Evolutionary conservation across 2,113 vertebrate genomes (phyloP), one percentile per base, ranked within the genome.

Genomic region (Nansenia antarctica): DNA sequence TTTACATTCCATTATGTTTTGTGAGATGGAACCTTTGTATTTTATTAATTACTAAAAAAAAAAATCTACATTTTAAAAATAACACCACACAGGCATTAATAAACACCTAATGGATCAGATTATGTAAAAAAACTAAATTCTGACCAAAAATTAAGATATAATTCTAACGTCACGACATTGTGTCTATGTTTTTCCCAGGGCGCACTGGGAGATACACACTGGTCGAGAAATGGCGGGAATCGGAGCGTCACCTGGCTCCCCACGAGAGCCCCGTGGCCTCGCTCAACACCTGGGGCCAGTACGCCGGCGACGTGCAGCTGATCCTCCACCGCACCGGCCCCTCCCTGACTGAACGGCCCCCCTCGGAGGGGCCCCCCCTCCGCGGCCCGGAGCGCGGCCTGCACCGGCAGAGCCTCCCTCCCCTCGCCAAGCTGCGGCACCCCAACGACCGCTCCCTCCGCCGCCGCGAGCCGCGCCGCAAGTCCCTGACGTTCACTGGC

Each of bases 281-380:
- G 20, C 86, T 99, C 39, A 99, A 98, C 88, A 99, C 98, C 64
- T 99, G 98, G 98, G 97, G 98, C 0, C 98, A 99, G 80, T 98
- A 99, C 35, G 97, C 97, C 0, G 95, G 96, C 9, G 98, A 99
- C 1, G 97, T 99, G 3, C 98, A 98, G 90, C 91, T 99, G 0
- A 95, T 99, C 71, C 91, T 98, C 62, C 93, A 95, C 1, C 94
- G 96, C 26, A 99, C 98, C 0, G 98, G 96, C 55, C 97, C 98
- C 0, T 96, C 97, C 0, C 91, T 98, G 27, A 96, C 94, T 2
- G 96, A 98, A 85, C 85, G 95, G 1, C 96, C 96, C 11, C 95
- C 97, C 0, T 97, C 96, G 0, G 96, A 98, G 67, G 92, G 95
- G 5, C 90, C 93, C 29, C 91, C 93, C 1, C 93, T 94, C 2